Conservation (phyloP, 2,888 invertebrate genomes). For the Gymnocheta viridis region DNA sequence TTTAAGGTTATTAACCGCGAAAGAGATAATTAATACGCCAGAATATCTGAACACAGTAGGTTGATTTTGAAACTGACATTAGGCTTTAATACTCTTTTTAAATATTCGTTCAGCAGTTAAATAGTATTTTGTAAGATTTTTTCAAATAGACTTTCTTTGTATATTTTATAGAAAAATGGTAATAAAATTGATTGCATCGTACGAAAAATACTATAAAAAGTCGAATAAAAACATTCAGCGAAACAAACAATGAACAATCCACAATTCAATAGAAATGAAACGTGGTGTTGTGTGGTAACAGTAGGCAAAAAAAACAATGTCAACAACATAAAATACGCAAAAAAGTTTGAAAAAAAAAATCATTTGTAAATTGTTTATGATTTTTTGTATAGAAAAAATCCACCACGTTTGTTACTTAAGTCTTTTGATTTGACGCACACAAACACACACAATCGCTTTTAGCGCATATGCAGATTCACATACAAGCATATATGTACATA, state of each 20-base stretch:
- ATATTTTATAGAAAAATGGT: background rate
- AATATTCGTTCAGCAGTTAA: background rate
- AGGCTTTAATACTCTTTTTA: background rate
- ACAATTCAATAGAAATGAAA: background rate
- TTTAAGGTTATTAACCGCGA: background rate
- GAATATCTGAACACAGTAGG: background rate
- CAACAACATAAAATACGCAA: background rate
- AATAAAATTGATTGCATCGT: background rate
- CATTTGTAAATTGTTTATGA: background rate
- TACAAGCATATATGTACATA: background rate
- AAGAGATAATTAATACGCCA: background rate
- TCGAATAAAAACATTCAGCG: background rate
- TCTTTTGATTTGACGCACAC: constrained; percentile 62
- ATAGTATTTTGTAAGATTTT: background rate
- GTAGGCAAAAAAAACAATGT: background rate
- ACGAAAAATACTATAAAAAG: background rate
- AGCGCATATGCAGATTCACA: background rate
- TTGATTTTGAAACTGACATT: background rate
- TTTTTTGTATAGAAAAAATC: background rate
- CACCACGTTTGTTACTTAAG: constrained; percentile 68
- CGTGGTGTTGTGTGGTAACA: background rate
- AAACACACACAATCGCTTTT: background rate
- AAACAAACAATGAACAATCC: background rate
- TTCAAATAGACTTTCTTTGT: background rate
- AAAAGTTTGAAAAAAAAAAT: background rate